Conservation (phyloP, 2,888 invertebrate genomes). For the Prionchulus punctatus region DNA sequence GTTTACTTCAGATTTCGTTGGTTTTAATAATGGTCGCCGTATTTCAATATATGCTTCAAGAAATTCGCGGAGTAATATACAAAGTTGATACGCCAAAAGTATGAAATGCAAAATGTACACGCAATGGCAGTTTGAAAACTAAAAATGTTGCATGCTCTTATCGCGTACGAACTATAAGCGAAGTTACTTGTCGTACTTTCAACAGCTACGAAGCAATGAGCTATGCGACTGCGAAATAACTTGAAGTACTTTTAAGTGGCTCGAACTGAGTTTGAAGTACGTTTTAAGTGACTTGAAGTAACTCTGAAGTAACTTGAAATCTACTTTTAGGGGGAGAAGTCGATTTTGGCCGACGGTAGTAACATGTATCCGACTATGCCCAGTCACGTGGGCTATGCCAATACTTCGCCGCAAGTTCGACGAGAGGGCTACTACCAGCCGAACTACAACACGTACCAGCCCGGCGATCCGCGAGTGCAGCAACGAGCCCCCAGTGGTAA, state of each 20-base stretch:
- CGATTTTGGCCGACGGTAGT: constrained; percentile 11
- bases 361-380: constrained; percentile 11
- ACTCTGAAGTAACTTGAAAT: neutral
- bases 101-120: neutral
- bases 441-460: neutral
- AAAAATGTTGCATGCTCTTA: neutral
- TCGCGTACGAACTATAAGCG: too few relatives aligned
- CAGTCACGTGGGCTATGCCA: neutral
- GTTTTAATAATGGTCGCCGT: constrained; percentile 28
- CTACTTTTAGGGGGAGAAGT: constrained; percentile 7
- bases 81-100: neutral
- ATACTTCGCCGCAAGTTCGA: constrained; percentile 4
- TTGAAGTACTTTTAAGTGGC: too few relatives aligned
- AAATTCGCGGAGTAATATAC: constrained; percentile 11
- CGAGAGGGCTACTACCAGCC: constrained; percentile 9
- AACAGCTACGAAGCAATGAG: too few relatives aligned
- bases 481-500: neutral
- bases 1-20: constrained; percentile 24
- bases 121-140: neutral
- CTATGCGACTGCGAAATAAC: neutral
- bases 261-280: too few relatives aligned
- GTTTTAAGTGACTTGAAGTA: too few relatives aligned
- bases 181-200: too few relatives aligned
- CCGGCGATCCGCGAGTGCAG: neutral
- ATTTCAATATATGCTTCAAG: constrained; percentile 28